Evolutionary conservation across 2,797 vertebrate genomes (phyloP), one percentile per base, ranked within the genome.

Genomic region (Ispidina lecontei): DNA sequence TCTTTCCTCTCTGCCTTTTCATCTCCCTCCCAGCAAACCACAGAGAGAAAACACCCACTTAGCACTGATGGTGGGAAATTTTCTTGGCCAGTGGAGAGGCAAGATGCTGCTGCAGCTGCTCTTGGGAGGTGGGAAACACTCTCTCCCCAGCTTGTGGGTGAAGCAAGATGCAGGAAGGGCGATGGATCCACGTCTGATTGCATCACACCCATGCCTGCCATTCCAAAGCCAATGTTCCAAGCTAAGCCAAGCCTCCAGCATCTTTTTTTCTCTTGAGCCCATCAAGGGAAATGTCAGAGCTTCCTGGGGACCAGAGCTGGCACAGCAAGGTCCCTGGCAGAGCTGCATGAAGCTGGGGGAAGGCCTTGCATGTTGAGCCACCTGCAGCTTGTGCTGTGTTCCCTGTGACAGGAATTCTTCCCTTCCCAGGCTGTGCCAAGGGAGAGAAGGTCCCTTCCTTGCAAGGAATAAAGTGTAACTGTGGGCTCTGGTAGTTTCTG

Each of bases 61-160:
- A 80, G 5, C 35, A 85, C 69, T 78, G 88, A 89, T 54, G 89
- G 44, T 46, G 91, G 90, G 84, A 90, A 93, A 93, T 91, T 91
- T 92, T 94, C 90, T 94, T 95, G 90, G 90, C 93, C 75, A 69
- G 35, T 41, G 51, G 43, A 85, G 85, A 93, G 73, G 83, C 47
- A 91, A 92, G 78, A 87, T 89, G 65, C 64, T 87, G 74, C 54
- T 65, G 58, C 1, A 43, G 19, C 84, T 91, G 72, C 81, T 91
- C 84, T 77, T 0, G 0, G 84, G 51, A 82, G 78, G 62, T 54
- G 70, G 47, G 78, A 93, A 80, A 91, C 89, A 80, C 0, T 0
- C 65, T 93, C 84, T 96, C 86, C 86, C 75, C 54, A 74, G 69
- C 92, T 92, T 82, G 82, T 85, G 95, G 62, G 51, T 90, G 87